Evolutionary conservation across 2,888 invertebrate species (phyloP), one percentile per base, ranked within the genome.

Genomic region (Agonum fuliginosum): DNA sequence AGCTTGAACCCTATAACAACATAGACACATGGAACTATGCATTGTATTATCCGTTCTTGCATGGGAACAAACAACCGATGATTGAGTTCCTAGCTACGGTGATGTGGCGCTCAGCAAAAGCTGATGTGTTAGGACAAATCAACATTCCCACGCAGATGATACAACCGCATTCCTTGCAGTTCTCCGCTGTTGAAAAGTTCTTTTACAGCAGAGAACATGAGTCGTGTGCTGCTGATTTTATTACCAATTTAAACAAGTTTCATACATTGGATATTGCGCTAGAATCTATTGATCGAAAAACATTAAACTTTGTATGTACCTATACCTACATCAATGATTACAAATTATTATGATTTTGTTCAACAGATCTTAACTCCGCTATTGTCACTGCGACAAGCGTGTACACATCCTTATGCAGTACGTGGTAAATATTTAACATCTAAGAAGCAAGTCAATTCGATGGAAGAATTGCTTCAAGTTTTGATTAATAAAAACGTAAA

Each of bases 121-220:
- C 86, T 3, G 90, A 91, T 83, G 93, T 95, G 1, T 82, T 90
- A 41, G 87, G 91, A 79, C 93, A 94, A 87, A 88, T 94, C 58
- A 87, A 90, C 62, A 89, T 94, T 79, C 94, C 94, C 0, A 85
- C 87, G n/a, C 92, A 93, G 85, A 88, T 88, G 0, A 88, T 90
- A 74, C 81, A 88, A 48, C 84, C 90, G 3, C 90, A 93, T 83
- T 89, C 88, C 85, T 83, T 93, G 48, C 87, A 89, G 43, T 91
- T 95, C 82, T 90, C 92, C n/a, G 91, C 93, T 2, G 89, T 94
- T 0, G 94, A 95, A 84, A 90, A 91, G 78, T 90, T 93, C 80
- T 94, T 93, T 83, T 95, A 95, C 83, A 88, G 89, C n/a, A 87
- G 89, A 34, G 90, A 92, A 81, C 91, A 91, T 81, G 84, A 85